phyloP scores from a whole-genome alignment of 1,140 invertebrate genomes.

The Drosophila prosaltans region DNA sequence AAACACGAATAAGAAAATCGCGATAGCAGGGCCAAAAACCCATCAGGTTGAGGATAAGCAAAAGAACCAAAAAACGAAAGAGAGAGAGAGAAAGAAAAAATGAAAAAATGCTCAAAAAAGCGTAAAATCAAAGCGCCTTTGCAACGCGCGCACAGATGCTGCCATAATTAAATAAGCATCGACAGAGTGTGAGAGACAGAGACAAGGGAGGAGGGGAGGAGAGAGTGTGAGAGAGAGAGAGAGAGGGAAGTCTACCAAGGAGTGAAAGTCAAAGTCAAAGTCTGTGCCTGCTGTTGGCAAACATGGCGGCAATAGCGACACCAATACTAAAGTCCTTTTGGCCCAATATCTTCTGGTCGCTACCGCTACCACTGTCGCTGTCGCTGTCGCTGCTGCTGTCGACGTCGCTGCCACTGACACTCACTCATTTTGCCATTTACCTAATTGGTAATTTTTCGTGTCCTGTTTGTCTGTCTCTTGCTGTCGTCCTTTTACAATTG shows the following conservation, averaged over 20 bases:
- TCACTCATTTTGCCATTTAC: conserved; percentile 78
- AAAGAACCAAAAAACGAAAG: conserved; percentile 18
- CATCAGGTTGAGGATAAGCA: conserved; percentile 17
- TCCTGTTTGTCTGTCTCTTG: conserved; percentile 11
- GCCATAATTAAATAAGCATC: conserved; percentile 52
- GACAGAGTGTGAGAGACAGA: conserved; percentile 31
- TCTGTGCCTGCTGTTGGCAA: conserved; percentile 23
- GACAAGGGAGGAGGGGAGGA: neutral
- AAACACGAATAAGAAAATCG: conserved; percentile 72
- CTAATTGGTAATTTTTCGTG: conserved; percentile 75
- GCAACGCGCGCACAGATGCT: conserved; percentile 75
- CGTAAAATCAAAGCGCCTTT: conserved; percentile 78
- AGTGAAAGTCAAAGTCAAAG: conserved; percentile 22
- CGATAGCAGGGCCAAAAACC: conserved; percentile 18
- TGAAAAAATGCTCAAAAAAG: conserved; percentile 71
- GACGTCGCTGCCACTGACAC: conserved; percentile 26
- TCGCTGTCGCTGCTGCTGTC: neutral
- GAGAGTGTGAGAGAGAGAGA: conserved; percentile 1
- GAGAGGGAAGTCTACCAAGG: neutral
- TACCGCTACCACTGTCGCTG: neutral
- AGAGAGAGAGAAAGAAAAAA: conserved; percentile 14
- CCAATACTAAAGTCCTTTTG: conserved; percentile 48
- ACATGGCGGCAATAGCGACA: conserved; percentile 62
- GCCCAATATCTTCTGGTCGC: conserved; percentile 4
- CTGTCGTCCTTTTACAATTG: conserved; percentile 50